phyloP scores from a whole-genome alignment of 2,113 vertebrate genomes.

The Xiphorhynchus elegans region DNA sequence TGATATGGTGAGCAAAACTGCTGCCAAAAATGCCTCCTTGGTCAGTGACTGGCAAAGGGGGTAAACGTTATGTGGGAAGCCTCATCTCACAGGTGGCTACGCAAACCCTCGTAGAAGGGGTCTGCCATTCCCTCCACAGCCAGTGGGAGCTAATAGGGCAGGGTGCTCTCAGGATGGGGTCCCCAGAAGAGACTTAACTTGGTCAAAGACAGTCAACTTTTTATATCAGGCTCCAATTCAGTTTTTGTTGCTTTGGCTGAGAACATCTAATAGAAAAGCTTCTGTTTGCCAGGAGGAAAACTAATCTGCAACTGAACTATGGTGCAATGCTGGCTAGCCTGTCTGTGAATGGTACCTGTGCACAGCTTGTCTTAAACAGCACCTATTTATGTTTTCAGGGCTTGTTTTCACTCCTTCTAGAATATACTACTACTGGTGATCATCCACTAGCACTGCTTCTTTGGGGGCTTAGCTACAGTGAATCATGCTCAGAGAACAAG shows the following conservation, averaged over 20 bases:
- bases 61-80: fast-evolving
- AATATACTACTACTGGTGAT: background rate
- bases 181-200: background rate
- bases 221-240: background rate
- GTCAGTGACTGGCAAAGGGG: background rate
- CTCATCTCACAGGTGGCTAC: fast-evolving
- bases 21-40: background rate
- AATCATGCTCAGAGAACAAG: background rate
- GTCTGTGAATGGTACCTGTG: background rate
- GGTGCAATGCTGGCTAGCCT: background rate
- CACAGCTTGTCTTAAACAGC: background rate
- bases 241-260: background rate
- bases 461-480: background rate
- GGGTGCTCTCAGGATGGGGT: background rate
- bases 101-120: fast-evolving
- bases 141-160: background rate
- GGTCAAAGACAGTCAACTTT: background rate
- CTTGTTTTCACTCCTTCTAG: background rate
- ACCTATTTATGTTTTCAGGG: background rate
- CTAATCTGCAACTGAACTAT: background rate
- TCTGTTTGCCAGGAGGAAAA: background rate
- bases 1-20: background rate
- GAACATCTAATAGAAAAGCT: background rate
- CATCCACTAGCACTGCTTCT: background rate
- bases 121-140: fast-evolving